Conservation (phyloP, 2,113 vertebrate species). For the Myotis lucifugus region DNA sequence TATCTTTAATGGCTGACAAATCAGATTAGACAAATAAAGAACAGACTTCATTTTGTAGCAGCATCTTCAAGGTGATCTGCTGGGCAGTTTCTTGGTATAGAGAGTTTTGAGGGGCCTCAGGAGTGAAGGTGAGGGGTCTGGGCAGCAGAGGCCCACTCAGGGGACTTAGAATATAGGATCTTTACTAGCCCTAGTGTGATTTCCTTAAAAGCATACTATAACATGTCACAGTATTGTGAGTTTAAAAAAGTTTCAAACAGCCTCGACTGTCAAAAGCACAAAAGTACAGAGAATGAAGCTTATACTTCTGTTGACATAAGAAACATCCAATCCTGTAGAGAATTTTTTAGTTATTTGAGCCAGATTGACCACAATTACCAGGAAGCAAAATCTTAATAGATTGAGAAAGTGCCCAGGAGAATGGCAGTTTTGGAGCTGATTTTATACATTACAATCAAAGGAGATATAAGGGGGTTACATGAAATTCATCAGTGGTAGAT, state of each 20-base stretch:
- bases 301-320: neutral
- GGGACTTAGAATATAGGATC: neutral
- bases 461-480: neutral
- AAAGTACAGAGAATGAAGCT: neutral
- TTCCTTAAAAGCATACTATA: neutral
- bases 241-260: constrained; percentile 17
- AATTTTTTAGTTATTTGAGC: neutral
- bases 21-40: neutral
- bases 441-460: neutral
- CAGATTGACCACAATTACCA: neutral
- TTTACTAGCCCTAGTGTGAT: neutral
- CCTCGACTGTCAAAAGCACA: neutral
- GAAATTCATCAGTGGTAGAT: neutral
- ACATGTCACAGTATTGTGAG: neutral
- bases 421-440: neutral
- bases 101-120: neutral
- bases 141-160: neutral
- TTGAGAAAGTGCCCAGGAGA: neutral
- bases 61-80: neutral
- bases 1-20: constrained; percentile 7
- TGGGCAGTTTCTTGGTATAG: neutral
- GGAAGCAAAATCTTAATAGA: neutral
- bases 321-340: neutral
- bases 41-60: neutral
- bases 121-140: neutral